Percentiles rank a stretch among this genome's conserved stretches.
Conservation (phyloP, 2,113 vertebrate species). For the Glaucidium brasilianum region DNA sequence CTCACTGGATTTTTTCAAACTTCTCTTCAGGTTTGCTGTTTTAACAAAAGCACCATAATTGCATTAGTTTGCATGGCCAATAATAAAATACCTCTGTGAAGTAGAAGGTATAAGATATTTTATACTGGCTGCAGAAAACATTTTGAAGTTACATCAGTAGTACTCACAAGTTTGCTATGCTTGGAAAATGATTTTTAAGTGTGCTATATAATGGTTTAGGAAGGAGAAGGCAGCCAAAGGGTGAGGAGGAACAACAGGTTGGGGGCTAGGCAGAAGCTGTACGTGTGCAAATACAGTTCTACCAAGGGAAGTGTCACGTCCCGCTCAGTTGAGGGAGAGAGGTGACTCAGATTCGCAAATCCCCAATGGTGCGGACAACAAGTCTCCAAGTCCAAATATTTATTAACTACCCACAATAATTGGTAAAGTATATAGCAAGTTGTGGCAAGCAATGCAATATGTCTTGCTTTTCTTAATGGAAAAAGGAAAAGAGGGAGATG, state of each 20-base stretch:
- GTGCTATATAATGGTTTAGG: background rate
- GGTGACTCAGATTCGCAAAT: no score
- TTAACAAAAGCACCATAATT: background rate
- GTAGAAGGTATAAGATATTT: background rate
- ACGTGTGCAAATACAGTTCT: background rate
- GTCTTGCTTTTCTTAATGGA: no score
- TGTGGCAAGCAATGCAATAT: no score
- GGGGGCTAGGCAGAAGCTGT: background rate
- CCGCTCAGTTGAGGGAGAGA: no score
- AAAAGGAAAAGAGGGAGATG: no score
- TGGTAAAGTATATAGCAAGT: no score
- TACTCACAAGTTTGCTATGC: background rate
- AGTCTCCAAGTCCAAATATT: no score
- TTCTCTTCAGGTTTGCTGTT: background rate
- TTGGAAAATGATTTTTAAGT: background rate
- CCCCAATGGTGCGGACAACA: no score
- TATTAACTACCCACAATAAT: no score
- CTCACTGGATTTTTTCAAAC: background rate
- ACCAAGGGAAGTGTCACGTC: background rate
- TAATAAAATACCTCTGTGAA: background rate
- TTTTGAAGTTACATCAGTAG: background rate
- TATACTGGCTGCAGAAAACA: background rate
- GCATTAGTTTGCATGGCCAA: background rate
- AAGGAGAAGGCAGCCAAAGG: background rate
- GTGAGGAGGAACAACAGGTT: accelerated